Evolutionary conservation across 2,797 vertebrate genomes (phyloP), one percentile per base, ranked within the genome.

Genomic region (Aselliscus stoliczkanus): DNA sequence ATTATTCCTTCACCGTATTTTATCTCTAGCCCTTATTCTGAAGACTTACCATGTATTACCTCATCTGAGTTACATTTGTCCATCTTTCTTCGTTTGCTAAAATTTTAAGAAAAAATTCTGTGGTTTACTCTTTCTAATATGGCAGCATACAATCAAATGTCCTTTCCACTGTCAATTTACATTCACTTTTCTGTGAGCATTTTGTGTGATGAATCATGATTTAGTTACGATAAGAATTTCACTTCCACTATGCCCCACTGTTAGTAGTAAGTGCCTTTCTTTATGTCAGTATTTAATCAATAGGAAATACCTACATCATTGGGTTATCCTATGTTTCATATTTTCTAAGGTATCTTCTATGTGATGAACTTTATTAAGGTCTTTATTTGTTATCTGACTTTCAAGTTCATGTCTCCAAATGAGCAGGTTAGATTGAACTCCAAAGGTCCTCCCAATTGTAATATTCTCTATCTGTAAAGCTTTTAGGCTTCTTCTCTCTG

Each of bases 1-100:
- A 8, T 29, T 9, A 42, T 88, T 62, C 31, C 34, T 65, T 39
- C 4, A 23, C 34, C 52, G 14, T 11, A 23, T 14, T 64, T 47
- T 31, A 7, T 37, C 21, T 37, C n/a, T 3, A 21, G 9, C 7
- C 17, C 1, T 87, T n/a, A 27, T 37, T 47, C 37, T 9, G 4
- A 64, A 62, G 31, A 8, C 18, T 47, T 23, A 20, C 0, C 25
- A 1, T 12, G 2, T 9, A 2, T 31, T 50, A 4, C 6, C 25
- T 37, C 58, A 27, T 37, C 23, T 64, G 25, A 54, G 31, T 42
- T n/a, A 15, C 8, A 8, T 10, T 31, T 5, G 15, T 3, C 4
- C 1, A 0, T 82, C 21, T 82, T 64, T 39, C n/a, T 44, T 44
- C 20, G n/a, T 75, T 70, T n/a, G 13, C 44, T 70, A 37, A 70